A percentile compares a stretch with the other conserved stretches of the same genome.
phyloP scores from a whole-genome alignment of 2,888 invertebrate genomes.

The Drosophila pseudotalamancana region DNA sequence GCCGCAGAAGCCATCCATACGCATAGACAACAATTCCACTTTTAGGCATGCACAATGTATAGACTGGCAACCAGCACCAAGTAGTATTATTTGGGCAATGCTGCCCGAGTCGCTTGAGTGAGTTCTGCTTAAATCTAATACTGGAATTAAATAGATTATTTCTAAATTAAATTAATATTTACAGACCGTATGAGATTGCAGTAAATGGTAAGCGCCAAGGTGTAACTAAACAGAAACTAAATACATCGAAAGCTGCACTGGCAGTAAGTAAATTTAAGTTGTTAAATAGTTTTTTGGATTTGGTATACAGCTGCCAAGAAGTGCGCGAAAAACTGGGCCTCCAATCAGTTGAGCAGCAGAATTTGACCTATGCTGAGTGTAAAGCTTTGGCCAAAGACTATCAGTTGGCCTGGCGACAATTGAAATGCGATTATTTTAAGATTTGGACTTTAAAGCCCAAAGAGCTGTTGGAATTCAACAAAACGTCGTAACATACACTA shows the following conservation, averaged over 20 bases:
- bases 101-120: conserved; percentile 83
- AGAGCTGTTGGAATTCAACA: conserved; percentile 58
- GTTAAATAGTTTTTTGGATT: conserved; percentile 85
- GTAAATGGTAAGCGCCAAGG: conserved; percentile 92
- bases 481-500: neutral
- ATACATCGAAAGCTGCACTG: conserved; percentile 84
- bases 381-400: conserved; percentile 78
- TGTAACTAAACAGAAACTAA: conserved; percentile 87
- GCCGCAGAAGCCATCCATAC: conserved; percentile 71
- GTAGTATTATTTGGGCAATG: conserved; percentile 87
- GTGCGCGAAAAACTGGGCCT: conserved; percentile 43
- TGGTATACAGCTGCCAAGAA: conserved; percentile 81
- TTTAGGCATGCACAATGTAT: conserved; percentile 84
- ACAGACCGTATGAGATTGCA: conserved; percentile 88
- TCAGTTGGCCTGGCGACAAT: conserved; percentile 84
- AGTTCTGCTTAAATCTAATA: conserved; percentile 2
- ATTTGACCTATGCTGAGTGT: conserved; percentile 59
- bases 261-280: conserved; percentile 86
- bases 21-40: conserved; percentile 27
- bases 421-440: conserved; percentile 85
- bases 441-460: conserved; percentile 86
- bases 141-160: neutral
- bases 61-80: conserved; percentile 85
- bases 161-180: conserved; percentile 71
- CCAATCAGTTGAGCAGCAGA: conserved; percentile 23